Evolutionary conservation across 2,888 invertebrate genomes (phyloP).

Genomic region (Ichneumoninae sp.): DNA sequence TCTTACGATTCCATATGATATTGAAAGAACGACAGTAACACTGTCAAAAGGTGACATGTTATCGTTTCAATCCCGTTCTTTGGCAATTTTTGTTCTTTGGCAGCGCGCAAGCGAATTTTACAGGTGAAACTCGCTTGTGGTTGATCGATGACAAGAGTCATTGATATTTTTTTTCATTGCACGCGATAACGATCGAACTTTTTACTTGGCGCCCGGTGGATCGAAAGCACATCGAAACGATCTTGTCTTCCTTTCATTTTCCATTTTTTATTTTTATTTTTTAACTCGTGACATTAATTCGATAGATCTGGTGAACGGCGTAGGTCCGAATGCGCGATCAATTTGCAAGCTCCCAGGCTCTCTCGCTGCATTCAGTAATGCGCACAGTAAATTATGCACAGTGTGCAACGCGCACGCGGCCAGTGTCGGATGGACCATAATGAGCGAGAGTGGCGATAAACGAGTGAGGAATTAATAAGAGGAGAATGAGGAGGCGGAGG

Average conservation of each 20-base stretch:
- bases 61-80: no score
- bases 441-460: slow-evolving; percentile 57
- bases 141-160: no score
- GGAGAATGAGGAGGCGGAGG: slow-evolving; percentile 24
- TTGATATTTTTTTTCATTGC: no score
- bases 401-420: slow-evolving; percentile 2
- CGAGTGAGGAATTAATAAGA: slow-evolving; percentile 17
- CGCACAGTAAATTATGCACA: slow-evolving; percentile 10
- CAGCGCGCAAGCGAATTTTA: no score
- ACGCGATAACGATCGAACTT: not conserved
- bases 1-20: no score
- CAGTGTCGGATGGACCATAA: slow-evolving; percentile 46
- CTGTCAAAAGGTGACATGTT: no score
- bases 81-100: no score
- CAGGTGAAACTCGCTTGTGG: no score
- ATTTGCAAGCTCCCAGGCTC: not conserved
- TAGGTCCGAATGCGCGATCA: slow-evolving; percentile 1
- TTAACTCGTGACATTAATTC: not conserved
- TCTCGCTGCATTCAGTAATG: not conserved
- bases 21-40: no score
- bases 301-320: not conserved
- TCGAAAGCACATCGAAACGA: not conserved
- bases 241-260: not conserved
- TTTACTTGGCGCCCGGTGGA: not conserved
- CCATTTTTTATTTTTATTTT: not conserved